Evolutionary conservation across 2,888 invertebrate genomes (phyloP).

Genomic region (Drosophila yooni): DNA sequence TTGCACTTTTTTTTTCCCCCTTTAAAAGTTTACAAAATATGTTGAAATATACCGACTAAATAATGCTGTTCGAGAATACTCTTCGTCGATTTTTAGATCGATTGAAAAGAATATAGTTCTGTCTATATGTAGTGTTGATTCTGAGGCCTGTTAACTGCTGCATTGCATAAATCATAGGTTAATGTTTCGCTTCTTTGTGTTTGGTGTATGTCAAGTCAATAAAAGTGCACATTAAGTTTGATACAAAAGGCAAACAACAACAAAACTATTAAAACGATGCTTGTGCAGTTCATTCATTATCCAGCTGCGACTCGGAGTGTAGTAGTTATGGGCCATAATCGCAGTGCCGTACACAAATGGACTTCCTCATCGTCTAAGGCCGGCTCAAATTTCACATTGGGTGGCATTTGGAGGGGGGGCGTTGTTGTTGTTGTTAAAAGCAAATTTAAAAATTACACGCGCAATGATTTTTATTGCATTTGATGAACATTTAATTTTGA

Average conservation of each 20-base stretch:
- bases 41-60: too few species aligned
- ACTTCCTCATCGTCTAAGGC: conserved; percentile 44
- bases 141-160: too few species aligned
- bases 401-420: background rate
- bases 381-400: conserved; percentile 32
- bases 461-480: conserved; percentile 72
- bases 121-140: background rate
- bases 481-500: conserved; percentile 76
- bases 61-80: background rate
- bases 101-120: background rate
- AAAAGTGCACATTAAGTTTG: conserved; percentile 18
- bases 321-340: conserved; percentile 35
- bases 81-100: background rate
- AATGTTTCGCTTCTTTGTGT: background rate
- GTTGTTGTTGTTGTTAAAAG: conserved; percentile 9
- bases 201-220: background rate
- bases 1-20: too few species aligned
- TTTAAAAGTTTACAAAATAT: background rate
- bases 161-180: background rate
- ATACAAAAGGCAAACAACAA: conserved; percentile 12
- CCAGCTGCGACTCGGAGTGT: conserved; percentile 6
- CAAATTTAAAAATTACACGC: conserved; percentile 52
- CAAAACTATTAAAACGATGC: conserved; percentile 38
- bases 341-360: conserved; percentile 22
- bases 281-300: conserved; percentile 33